These are phyloP conservation scores for Meganola albula DNA, from an alignment of 2,888 invertebrate species.

Conservation along the genomic window DNA sequence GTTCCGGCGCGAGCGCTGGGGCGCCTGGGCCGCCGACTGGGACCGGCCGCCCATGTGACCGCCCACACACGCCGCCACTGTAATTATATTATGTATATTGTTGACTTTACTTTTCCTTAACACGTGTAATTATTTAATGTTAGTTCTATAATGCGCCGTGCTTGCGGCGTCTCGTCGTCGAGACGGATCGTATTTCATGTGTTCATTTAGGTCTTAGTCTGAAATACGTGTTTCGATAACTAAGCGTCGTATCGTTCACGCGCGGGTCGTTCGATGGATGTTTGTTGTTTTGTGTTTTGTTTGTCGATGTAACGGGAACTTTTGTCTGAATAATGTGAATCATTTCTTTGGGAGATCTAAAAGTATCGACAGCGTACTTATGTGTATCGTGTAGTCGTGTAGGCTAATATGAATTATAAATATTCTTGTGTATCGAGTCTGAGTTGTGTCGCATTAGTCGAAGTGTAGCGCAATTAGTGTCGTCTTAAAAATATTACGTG, in stretches of 20 bases:
- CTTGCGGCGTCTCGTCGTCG: conserved; percentile 45
- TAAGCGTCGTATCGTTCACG: conserved; percentile 49
- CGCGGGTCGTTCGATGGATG: conserved; percentile 62
- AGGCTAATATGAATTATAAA: conserved; percentile 27
- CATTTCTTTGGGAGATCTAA: conserved; percentile 65
- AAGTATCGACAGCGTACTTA: conserved; percentile 31
- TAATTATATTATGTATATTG: conserved; percentile 77
- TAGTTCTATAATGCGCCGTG: conserved; percentile 55
- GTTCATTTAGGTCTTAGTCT: conserved; percentile 75
- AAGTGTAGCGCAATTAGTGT: conserved; percentile 24
- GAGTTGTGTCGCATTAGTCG: conserved; percentile 20
- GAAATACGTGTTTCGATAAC: conserved; percentile 61
- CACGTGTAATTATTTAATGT: conserved; percentile 72
- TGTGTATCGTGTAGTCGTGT: conserved; percentile 26
- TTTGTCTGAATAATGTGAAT: conserved; percentile 74
- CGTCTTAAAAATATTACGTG: conserved; percentile 17
- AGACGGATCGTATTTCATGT: conserved; percentile 72
- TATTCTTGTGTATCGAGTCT: conserved; percentile 23
- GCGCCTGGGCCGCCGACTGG: conserved; percentile 71
- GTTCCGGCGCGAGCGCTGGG: conserved; percentile 86
- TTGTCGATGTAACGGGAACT: conserved; percentile 62
- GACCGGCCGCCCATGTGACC: conserved; percentile 73
- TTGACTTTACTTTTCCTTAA: conserved; percentile 73
- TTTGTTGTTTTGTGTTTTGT: conserved; percentile 73
- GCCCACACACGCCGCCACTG: conserved; percentile 16